Base-by-base conservation (phyloP, 2,797 vertebrate species). In the Nannoperca obscura region DNA sequence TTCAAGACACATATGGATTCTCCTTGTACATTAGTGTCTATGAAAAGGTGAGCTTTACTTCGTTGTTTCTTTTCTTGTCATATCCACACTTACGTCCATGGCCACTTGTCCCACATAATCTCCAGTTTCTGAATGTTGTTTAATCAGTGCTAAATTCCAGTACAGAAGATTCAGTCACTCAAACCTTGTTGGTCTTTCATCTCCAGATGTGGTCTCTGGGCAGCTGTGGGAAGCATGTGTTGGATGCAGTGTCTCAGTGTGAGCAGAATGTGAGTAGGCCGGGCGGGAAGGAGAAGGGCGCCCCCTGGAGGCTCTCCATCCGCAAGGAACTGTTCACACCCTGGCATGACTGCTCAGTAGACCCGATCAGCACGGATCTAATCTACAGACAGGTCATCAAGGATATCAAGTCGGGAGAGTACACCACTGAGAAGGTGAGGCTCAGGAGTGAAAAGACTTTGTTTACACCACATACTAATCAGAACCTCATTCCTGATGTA, bases 191-290 rank as follows among this genome's bases (percentile, higher is more conserved):
- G 59, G 11, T 54, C 9, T 80, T 80, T 27, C 4, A 5, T 64
- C 15, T 65, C 69, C 92, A 98, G 98, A 94, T 96, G 74, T 99
- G 96, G 97, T 97, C 97, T 32, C 94, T 99, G 89, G 96, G 97
- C 44, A 96, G 93, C 34, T 93, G 94, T 50, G 80, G 79, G 1
- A 95, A 94, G 44, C 97, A 99, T 0, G 86, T 99, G 71, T 88
- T 99, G 91, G 98, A 99, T 0, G 96, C 97, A 0, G 94, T 99
- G 58, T 97, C 96, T n/a, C 97, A 97, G 91, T 99, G 97, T 12
- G 98, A 99, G 85, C 97, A 99, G 84, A 95, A 97, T 72, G 95
- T 94, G 76, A 95, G 85, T 84, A 95, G 96, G 79, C 93, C 90
- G n/a, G 96, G 96, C 0, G 93, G 79, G 0, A 92, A 92, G 0